Evolutionary conservation across 1,140 invertebrate species (phyloP), one percentile per base, ranked within the genome.

Genomic region (Pinna nobilis): DNA sequence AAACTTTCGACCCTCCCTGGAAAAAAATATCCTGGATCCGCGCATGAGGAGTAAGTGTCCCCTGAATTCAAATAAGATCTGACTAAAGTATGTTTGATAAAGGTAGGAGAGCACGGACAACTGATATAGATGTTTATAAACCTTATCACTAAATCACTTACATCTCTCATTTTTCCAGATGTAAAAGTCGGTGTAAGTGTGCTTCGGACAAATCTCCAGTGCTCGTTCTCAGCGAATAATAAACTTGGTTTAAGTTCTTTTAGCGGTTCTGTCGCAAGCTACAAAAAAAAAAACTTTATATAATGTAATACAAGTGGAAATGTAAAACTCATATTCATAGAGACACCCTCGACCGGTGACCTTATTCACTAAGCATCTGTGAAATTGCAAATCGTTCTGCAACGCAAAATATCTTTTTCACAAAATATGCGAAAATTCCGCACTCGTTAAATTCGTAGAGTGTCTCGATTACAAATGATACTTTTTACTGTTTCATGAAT

Each of bases 81-180:
- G n/a, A n/a, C n/a, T n/a, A n/a, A n/a, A n/a, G n/a, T n/a, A n/a
- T n/a, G n/a, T n/a, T n/a, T n/a, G n/a, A n/a, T n/a, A n/a, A n/a
- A n/a, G n/a, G n/a, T n/a, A n/a, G n/a, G n/a, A n/a, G n/a, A n/a
- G n/a, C n/a, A n/a, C n/a, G n/a, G n/a, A n/a, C n/a, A n/a, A n/a
- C n/a, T n/a, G n/a, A n/a, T n/a, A n/a, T n/a, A n/a, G n/a, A n/a
- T n/a, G n/a, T n/a, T n/a, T n/a, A n/a, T n/a, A n/a, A n/a, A n/a
- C n/a, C n/a, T n/a, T n/a, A n/a, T n/a, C n/a, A n/a, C n/a, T n/a
- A n/a, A n/a, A n/a, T n/a, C n/a, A 35, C 30, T 15, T 25, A 69
- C 67, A 37, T 60, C 25, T 60, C 67, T 47, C 37, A 69, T 69
- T 69, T 69, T 69, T 1, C 67, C 67, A 50, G 53, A 59, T 1